Percentiles rank a stretch among this genome's conserved stretches.
phyloP scores from a whole-genome alignment of 2,113 vertebrate genomes.

The Salvelinus fontinalis region DNA sequence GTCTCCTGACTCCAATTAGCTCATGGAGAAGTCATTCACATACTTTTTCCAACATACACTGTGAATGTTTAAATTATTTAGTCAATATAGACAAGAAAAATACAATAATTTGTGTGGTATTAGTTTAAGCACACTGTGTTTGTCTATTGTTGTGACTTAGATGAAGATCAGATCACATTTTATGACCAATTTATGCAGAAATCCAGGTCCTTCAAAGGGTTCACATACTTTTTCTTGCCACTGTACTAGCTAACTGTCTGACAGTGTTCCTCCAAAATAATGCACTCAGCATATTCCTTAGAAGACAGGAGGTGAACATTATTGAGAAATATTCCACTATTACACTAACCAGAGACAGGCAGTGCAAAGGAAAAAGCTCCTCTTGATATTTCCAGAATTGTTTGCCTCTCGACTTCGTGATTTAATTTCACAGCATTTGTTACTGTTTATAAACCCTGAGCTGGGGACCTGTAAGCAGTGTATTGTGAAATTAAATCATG shows the following conservation, averaged over 20 bases:
- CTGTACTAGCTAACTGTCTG: not conserved
- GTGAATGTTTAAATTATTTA: no score
- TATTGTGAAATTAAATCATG: not conserved
- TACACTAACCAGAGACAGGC: constrained; percentile 10
- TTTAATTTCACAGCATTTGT: constrained; percentile 6
- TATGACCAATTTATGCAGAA: no score
- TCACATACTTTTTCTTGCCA: no score
- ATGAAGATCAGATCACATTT: no score
- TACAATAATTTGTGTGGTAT: no score
- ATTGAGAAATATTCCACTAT: constrained; percentile 8
- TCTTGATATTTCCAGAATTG: not conserved
- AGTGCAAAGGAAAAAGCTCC: not conserved
- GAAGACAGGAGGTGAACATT: constrained; percentile 9
- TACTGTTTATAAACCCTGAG: not conserved
- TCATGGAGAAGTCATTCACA: no score
- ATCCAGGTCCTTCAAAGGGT: no score
- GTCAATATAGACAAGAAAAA: no score
- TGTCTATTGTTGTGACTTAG: no score
- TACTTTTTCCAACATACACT: no score
- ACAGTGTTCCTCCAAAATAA: constrained; percentile 7
- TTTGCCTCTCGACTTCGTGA: not conserved
- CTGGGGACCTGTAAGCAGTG: not conserved
- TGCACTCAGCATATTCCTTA: not conserved
- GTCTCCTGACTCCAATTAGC: no score
- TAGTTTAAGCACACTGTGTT: no score